phyloP scores from a whole-genome alignment of 2,113 vertebrate genomes.

The Cettia cetti region DNA sequence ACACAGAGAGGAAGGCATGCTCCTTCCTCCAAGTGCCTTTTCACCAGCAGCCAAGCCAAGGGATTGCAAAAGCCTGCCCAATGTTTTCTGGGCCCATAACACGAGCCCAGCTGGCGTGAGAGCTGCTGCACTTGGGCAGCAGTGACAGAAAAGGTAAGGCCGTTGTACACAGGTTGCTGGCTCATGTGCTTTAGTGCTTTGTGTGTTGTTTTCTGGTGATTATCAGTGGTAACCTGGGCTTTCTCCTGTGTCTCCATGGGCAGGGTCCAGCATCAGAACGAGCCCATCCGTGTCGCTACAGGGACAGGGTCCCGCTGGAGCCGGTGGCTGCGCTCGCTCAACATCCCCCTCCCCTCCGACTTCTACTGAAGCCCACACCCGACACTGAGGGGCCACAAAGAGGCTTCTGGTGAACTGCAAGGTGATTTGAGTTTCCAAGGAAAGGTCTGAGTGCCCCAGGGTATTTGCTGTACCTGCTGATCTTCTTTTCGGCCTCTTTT shows the following conservation, averaged over 20 bases:
- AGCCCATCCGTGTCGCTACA: not conserved
- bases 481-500: not conserved
- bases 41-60: conserved; percentile 15
- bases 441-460: not conserved
- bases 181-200: not conserved
- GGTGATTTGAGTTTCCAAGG: conserved; percentile 7
- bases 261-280: conserved; percentile 27
- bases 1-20: not conserved
- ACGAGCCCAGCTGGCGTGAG: not conserved
- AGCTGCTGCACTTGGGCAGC: conserved; percentile 26
- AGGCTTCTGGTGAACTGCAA: not conserved
- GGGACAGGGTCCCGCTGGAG: conserved; percentile 11
- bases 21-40: conserved; percentile 36
- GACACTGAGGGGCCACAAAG: not conserved
- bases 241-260: not conserved
- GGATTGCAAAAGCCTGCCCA: conserved; percentile 13
- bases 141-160: conserved; percentile 56
- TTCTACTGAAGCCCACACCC: not conserved
- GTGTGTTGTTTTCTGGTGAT: not conserved
- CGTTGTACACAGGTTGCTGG: not conserved
- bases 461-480: not conserved
- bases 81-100: not conserved
- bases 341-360: conserved; percentile 52
- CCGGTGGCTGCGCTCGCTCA: conserved; percentile 48
- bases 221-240: not conserved